phyloP scores from a whole-genome alignment of 1,140 invertebrate species.

The Cotesia chilonis region DNA sequence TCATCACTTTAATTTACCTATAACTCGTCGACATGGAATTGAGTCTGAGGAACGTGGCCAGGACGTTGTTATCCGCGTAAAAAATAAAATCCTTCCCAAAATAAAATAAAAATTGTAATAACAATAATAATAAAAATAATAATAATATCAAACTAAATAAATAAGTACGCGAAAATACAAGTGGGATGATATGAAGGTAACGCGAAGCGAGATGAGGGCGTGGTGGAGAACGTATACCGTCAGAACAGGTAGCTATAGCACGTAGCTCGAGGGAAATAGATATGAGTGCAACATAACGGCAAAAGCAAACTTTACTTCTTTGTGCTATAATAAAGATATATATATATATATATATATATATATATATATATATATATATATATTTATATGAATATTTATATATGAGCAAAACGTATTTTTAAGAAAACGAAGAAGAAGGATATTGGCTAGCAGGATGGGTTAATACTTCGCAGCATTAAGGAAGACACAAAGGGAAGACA shows the following conservation, averaged over 20 bases:
- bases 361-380: too few relatives aligned
- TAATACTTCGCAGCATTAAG: too few relatives aligned
- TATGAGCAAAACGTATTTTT: too few relatives aligned
- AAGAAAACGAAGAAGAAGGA: too few relatives aligned
- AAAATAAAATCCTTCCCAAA: not conserved
- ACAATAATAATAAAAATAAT: slow-evolving; percentile 37
- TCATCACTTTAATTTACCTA: slow-evolving; percentile 16
- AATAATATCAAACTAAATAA: slow-evolving; percentile 2
- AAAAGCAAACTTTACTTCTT: slow-evolving; percentile 4
- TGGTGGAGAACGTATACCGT: slow-evolving; percentile 40
- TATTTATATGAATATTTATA: not conserved
- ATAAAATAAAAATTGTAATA: not conserved
- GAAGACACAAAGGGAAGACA: too few relatives aligned
- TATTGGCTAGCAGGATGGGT: too few relatives aligned
- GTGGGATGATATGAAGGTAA: slow-evolving; percentile 25
- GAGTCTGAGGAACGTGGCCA: slow-evolving; percentile 21
- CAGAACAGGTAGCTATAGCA: slow-evolving; percentile 20
- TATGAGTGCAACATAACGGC: not conserved
- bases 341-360: not conserved
- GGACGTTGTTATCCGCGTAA: slow-evolving; percentile 7
- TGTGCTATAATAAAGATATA: not conserved
- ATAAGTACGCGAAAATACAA: slow-evolving; percentile 40
- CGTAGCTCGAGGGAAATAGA: slow-evolving; percentile 15
- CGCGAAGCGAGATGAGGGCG: slow-evolving; percentile 38
- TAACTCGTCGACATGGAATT: not conserved